These are phyloP conservation scores for Pararge aegeria DNA, from an alignment of 1,140 invertebrate genomes.

Conservation along the genomic window DNA sequence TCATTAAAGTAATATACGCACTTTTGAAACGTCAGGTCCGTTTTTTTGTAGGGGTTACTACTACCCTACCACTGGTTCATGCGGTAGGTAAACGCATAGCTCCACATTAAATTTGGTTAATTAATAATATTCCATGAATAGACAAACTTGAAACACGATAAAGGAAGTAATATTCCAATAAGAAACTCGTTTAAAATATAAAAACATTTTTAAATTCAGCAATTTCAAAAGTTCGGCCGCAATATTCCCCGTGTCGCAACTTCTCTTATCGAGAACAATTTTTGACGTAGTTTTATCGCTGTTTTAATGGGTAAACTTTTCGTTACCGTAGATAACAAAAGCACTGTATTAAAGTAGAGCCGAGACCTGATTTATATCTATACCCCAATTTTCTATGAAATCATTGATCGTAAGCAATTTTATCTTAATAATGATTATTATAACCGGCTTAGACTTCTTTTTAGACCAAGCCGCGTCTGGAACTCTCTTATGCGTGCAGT, in stretches of 20 bases:
- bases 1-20: too few species aligned
- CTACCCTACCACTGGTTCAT: too few species aligned
- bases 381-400: too few species aligned
- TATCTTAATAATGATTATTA: too few species aligned
- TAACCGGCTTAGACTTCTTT: too few species aligned
- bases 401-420: too few species aligned
- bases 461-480: too few species aligned
- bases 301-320: conserved; percentile 8
- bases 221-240: conserved; percentile 4
- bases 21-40: too few species aligned
- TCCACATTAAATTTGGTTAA: too few species aligned
- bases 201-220: conserved; percentile 5
- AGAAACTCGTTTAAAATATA: background rate
- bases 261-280: conserved; percentile 11
- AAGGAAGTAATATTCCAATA: background rate
- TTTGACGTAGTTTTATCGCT: conserved; percentile 14
- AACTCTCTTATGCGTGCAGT: too few species aligned
- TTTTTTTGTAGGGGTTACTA: too few species aligned
- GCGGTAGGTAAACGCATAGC: too few species aligned
- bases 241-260: conserved; percentile 9
- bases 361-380: background rate
- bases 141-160: background rate
- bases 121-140: background rate
- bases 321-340: conserved; percentile 8
- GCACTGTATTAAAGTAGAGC: background rate